These are phyloP conservation scores for Lithobates sylvaticus DNA, from an alignment of 2,797 vertebrate genomes.

Conservation along the genomic window DNA sequence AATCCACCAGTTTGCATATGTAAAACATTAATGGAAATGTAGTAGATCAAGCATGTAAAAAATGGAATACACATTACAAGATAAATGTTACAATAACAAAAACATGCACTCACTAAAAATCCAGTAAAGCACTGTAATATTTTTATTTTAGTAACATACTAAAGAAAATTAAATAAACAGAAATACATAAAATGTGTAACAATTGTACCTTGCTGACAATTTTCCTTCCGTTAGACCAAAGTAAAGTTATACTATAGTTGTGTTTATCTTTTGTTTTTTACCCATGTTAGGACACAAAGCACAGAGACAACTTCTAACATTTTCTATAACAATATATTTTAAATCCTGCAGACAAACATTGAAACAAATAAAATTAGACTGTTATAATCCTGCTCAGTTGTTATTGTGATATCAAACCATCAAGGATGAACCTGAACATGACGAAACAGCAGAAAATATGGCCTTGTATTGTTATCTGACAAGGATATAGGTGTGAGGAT, in stretches of 20 bases:
- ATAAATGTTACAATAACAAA: no score
- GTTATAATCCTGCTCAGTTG: neutral
- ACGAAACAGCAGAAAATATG: neutral
- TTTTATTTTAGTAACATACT: no score
- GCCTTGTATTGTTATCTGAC: neutral
- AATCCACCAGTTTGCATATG: no score
- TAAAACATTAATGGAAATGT: no score
- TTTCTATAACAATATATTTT: neutral
- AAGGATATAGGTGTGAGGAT: neutral
- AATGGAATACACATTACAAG: no score
- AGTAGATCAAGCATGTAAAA: no score
- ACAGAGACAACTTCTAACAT: constrained; percentile 18
- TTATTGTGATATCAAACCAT: neutral
- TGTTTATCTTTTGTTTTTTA: no score
- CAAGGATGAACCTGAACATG: neutral
- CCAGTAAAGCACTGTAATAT: no score
- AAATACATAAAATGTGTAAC: no score
- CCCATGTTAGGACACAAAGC: constrained; percentile 28
- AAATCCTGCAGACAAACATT: constrained; percentile 21
- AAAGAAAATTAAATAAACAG: no score
- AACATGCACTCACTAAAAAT: no score
- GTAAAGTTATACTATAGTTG: neutral
- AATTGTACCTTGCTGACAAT: neutral
- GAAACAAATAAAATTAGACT: constrained; percentile 15
- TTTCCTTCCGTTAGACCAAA: neutral